These are phyloP conservation scores for Gymnorhina tibicen DNA, from an alignment of 2,113 vertebrate species.

Conservation along the genomic window DNA sequence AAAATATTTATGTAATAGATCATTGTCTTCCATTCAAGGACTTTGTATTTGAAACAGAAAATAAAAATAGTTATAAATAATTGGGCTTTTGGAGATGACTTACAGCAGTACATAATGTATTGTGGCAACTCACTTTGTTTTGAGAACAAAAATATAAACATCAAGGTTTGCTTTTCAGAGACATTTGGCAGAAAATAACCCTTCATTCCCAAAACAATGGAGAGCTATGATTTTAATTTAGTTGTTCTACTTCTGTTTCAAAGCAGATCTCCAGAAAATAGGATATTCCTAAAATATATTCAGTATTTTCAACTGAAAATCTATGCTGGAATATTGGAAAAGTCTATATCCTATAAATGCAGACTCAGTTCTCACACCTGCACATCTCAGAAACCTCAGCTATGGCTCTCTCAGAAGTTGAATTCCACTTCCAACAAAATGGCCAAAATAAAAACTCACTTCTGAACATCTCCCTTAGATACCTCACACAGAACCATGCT, in stretches of 20 bases:
- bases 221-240: slow-evolving; percentile 25
- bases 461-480: neutral
- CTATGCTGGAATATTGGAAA: neutral
- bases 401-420: neutral
- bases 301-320: neutral
- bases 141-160: neutral
- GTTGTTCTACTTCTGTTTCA: neutral
- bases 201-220: neutral
- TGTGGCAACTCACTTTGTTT: slow-evolving; percentile 1
- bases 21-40: slow-evolving; percentile 33
- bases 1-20: slow-evolving; percentile 23
- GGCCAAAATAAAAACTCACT: neutral
- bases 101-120: neutral
- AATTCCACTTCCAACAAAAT: neutral
- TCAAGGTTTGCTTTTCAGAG: slow-evolving; percentile 8
- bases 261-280: neutral
- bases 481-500: neutral
- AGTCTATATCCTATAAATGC: neutral
- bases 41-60: neutral
- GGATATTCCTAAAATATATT: neutral
- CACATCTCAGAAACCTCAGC: neutral
- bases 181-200: neutral
- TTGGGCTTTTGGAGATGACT: neutral
- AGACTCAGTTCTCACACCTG: neutral
- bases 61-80: slow-evolving; percentile 36